Percentiles rank a stretch among this genome's conserved stretches.
Conservation (phyloP, 2,888 invertebrate species). For the Athripsodes cinereus region DNA sequence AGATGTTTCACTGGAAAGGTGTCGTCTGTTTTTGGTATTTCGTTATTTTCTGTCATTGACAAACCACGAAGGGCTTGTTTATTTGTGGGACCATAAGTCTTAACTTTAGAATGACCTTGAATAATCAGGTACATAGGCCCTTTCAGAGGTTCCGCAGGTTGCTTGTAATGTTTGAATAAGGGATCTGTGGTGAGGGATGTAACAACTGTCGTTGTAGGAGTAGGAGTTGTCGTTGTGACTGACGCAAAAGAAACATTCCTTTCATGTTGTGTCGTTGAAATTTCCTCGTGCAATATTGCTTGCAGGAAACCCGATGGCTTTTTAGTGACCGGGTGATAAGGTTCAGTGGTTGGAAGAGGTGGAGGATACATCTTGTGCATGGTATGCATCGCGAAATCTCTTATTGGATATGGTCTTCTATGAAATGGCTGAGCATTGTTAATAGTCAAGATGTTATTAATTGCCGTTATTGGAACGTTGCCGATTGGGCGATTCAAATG, state of each 20-base stretch:
- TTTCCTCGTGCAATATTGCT: slow-evolving; percentile 25
- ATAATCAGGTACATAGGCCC: slow-evolving; percentile 72
- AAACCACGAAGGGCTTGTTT: slow-evolving; percentile 38
- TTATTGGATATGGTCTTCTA: slow-evolving; percentile 29
- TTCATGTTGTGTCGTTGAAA: slow-evolving; percentile 25
- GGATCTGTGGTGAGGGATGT: slow-evolving; percentile 54
- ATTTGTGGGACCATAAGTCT: slow-evolving; percentile 67
- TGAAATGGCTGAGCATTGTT: slow-evolving; percentile 25
- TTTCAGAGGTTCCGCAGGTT: slow-evolving; percentile 53
- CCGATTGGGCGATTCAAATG: slow-evolving; percentile 13
- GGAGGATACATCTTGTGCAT: slow-evolving; percentile 61
- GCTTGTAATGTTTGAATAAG: slow-evolving; percentile 56
- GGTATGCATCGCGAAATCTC: slow-evolving; percentile 38
- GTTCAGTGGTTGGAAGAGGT: slow-evolving; percentile 32
- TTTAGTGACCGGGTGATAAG: slow-evolving; percentile 14
- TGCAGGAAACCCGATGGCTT: slow-evolving; percentile 23
- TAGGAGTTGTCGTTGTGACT: slow-evolving; percentile 36
- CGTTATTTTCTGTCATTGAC: slow-evolving; percentile 46
- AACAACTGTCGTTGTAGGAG: slow-evolving; percentile 46
- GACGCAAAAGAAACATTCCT: slow-evolving; percentile 28
- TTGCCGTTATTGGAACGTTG: not conserved
- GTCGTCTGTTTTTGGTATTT: slow-evolving; percentile 50
- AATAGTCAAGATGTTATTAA: slow-evolving; percentile 10
- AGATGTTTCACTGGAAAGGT: slow-evolving; percentile 54
- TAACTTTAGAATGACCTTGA: slow-evolving; percentile 80